A percentile compares a stretch with the other conserved stretches of the same genome.
Evolutionary conservation across 2,797 vertebrate species (phyloP).

Genomic region (Echeneis naucrates): DNA sequence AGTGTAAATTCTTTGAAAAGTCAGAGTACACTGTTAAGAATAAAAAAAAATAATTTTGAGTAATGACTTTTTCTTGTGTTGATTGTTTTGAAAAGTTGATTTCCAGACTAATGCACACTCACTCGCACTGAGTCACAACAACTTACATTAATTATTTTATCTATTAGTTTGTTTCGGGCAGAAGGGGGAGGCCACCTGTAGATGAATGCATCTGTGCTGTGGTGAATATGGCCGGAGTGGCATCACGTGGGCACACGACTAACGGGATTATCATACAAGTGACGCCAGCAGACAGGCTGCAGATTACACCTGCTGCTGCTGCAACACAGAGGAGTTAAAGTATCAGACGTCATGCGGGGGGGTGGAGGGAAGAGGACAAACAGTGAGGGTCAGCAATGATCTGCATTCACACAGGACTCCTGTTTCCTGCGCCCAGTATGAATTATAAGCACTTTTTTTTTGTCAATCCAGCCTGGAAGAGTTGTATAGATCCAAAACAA

Average conservation of each 20-base stretch:
- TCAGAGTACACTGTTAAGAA: conserved; percentile 17
- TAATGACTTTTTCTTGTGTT: neutral
- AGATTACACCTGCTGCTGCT: conserved; percentile 57
- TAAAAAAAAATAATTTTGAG: conserved; percentile 1
- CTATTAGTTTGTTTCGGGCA: neutral
- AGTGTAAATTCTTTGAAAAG: conserved; percentile 17
- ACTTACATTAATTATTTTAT: neutral
- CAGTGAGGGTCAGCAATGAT: neutral
- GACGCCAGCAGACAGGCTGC: conserved; percentile 50
- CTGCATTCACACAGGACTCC: neutral
- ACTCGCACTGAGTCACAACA: neutral
- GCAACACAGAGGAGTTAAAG: conserved; percentile 32
- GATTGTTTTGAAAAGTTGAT: neutral
- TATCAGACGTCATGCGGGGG: conserved; percentile 46
- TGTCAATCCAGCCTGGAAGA: neutral
- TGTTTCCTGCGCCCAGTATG: neutral
- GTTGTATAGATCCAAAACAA: neutral
- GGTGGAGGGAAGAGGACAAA: neutral
- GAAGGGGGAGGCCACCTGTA: too few relatives aligned
- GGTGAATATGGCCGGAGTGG: neutral
- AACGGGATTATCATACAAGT: conserved; percentile 61
- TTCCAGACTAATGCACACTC: neutral
- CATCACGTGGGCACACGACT: conserved; percentile 23
- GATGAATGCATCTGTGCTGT: neutral
- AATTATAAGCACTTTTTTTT: neutral